Evolutionary conservation across 2,888 invertebrate genomes (phyloP).

Genomic region (Eucriotettix oculatus): DNA sequence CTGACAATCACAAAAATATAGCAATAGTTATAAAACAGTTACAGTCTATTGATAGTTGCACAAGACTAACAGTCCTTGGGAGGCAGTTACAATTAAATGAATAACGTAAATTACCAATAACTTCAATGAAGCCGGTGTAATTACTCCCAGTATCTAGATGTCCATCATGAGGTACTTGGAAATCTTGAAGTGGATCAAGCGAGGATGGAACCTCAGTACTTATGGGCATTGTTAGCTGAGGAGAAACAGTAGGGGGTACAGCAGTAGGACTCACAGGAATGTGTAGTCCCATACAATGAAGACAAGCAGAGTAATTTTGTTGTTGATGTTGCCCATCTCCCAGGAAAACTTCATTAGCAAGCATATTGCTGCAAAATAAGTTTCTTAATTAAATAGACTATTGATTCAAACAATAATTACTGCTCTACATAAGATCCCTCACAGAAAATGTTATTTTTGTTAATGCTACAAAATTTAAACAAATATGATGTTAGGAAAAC

Average conservation of each 20-base stretch:
- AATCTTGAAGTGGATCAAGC: not conserved
- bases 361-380: conserved; percentile 32
- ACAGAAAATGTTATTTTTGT: no score
- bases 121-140: conserved; percentile 44
- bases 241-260: not conserved
- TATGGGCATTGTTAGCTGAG: not conserved
- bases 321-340: conserved; percentile 42
- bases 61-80: no score
- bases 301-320: conserved; percentile 21
- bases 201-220: not conserved
- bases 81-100: conserved; percentile 7
- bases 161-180: conserved; percentile 37
- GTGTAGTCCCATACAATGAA: conserved; percentile 31
- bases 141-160: conserved; percentile 56
- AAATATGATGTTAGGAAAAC: no score
- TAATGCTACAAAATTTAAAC: no score
- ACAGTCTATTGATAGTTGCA: no score
- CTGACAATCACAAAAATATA: no score
- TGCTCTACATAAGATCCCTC: no score
- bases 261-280: not conserved
- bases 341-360: conserved; percentile 50
- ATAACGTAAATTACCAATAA: conserved; percentile 5
- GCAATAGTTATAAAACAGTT: no score
- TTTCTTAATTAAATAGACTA: not conserved
- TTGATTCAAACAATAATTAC: no score